Base-by-base conservation (phyloP, 2,888 invertebrate genomes). In the Anarsia innoxiella region DNA sequence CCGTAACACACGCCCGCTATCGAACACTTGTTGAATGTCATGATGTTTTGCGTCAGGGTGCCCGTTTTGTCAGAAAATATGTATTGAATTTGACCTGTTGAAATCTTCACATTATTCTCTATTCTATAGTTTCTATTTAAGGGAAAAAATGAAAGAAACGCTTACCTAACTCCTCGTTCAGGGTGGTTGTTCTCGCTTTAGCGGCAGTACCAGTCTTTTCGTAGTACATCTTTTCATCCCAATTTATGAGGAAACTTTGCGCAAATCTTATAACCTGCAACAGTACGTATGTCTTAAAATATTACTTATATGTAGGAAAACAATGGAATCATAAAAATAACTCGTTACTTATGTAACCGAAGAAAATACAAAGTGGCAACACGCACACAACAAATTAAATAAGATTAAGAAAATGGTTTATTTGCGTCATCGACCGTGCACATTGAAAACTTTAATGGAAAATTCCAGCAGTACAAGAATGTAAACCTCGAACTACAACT, bases 21-120 rank as follows among this genome's bases (percentile, higher is more conserved):
- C 45, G 98, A 96, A 76, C 98, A 98, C 85, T 99, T 99, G 83
- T 99, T 99, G 80, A 99, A 99, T 39, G 97, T 96, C 99, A 99
- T 99, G 56, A 99, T 97, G 77, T 99, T 99, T 88, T 98, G 97
- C 15, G 99, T 99, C 40, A 99, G 87, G 9, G 99, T 99, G 57
- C 99, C 99, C 45, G 99, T 99, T 87, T 99, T 99, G 80, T 99
- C 99, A 33, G 97, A 97, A 87, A 99, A 99, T 68, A 99, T 94
- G 83, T 99, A 99, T 79, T 99, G 97, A 62, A 99, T 98, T 87
- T 99, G 97, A 52, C 98, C 89, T 88, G 69, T 32, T 19, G 19
- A 19, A 19, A 19, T 5, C 19, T 19, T 5, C 4, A 5, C 4
- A 3, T 19, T 19, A 5, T 19, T 19, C 8, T 19, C 19, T 19